Evolutionary conservation across 1,140 invertebrate species (phyloP).

Genomic region (Teleogryllus occipitalis): DNA sequence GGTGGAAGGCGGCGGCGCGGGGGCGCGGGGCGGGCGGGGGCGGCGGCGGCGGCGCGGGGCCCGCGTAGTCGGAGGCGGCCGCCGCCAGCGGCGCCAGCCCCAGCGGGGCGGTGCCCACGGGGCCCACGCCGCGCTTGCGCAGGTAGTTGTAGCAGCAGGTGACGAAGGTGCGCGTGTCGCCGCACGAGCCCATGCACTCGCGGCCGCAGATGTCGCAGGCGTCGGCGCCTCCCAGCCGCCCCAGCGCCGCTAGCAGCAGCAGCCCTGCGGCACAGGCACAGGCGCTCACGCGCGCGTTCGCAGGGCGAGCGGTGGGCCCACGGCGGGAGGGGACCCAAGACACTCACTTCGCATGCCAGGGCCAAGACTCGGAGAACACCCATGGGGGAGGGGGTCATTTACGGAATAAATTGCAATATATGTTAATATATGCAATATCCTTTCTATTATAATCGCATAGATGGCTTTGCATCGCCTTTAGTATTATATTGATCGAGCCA

Average conservation of each 20-base stretch:
- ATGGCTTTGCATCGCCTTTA: too few species aligned
- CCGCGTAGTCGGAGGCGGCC: constrained; percentile 7
- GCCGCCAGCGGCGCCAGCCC: constrained; percentile 7
- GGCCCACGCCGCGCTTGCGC: constrained; percentile 34
- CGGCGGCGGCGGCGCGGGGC: neutral
- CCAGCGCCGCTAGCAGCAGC: constrained; percentile 14
- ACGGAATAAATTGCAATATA: too few species aligned
- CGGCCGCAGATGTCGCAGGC: constrained; percentile 46
- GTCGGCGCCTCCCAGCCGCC: constrained; percentile 10
- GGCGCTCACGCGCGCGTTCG: too few species aligned
- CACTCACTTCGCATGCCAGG: too few species aligned
- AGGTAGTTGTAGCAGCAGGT: constrained; percentile 54
- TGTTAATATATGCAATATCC: too few species aligned
- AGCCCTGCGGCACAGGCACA: constrained; percentile 10
- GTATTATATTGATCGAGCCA: too few species aligned
- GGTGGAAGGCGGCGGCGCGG: constrained; percentile 7
- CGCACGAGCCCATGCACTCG: constrained; percentile 47
- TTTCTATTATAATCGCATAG: too few species aligned
- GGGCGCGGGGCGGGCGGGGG: neutral
- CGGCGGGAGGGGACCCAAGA: too few species aligned
- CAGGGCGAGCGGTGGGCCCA: too few species aligned
- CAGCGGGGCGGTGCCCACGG: neutral
- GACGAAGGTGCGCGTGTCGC: constrained; percentile 47
- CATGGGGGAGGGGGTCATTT: too few species aligned
- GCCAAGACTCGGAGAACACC: too few species aligned